Base-by-base conservation (phyloP, 2,888 invertebrate genomes). In the Macrophya annulata region DNA sequence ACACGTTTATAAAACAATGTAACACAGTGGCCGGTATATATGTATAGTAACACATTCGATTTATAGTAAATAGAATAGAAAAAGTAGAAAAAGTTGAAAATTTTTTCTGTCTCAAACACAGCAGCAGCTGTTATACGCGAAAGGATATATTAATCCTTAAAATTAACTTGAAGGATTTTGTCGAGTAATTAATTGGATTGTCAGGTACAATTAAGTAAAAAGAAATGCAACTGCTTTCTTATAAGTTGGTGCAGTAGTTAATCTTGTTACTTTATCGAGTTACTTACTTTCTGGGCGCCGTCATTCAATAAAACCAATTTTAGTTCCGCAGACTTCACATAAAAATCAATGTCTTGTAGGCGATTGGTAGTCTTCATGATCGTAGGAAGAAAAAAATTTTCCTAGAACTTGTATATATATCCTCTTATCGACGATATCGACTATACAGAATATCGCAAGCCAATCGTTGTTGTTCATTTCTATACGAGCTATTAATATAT, bases 281-380 rank as follows among this genome's bases (percentile, higher is more conserved):
- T n/a, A n/a, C 62, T 81, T 59, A 15, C 43, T 81, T 81, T 81
- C 81, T 40, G 62, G 40, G 25, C 59, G n/a, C 81, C 62, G 40
- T 81, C 62, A 81, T 40, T 37, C 81, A 62, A 62, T 81, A 81
- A 81, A 81, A 62, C 81, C 62, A 62, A 59, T 81, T 81, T 62
- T 43, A 55, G 81, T 81, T 62, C 62, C 37, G 62, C n/a, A 40
- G 40, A 81, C 62, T 81, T 51, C 40, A 62, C 62, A 81, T 62
- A 81, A 81, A 81, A 81, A 81, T 81, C 81, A 59, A 62, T 81
- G 81, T 81, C 62, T 62, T 43, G 59, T 37, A 81, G 48, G 48
- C 55, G n/a, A 43, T 81, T 37, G 77, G 77, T 8, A 31, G 31
- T 51, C 43, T 72, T n/a, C 45, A 37, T 51, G 31, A 51, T 31